Conservation (phyloP, 2,113 vertebrate genomes). For the Terrapene triunguis region DNA sequence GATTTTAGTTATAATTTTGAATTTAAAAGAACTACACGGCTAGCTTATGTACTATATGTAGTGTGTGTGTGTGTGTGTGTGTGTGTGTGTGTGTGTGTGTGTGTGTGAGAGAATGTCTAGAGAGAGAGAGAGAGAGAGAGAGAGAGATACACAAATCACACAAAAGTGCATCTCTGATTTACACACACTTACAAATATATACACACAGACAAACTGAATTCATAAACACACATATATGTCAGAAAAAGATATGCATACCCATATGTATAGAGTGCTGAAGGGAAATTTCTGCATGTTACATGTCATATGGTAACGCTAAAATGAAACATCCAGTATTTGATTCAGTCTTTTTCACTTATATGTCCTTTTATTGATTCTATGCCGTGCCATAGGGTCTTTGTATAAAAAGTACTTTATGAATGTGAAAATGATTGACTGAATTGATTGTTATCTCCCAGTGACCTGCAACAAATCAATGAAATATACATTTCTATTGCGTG, state of each 20-base stretch:
- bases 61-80: neutral
- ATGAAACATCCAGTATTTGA: neutral
- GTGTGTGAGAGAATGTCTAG: no score
- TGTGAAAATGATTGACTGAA: slow-evolving; percentile 11
- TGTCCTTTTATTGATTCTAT: neutral
- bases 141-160: neutral
- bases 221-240: neutral
- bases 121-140: neutral
- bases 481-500: neutral
- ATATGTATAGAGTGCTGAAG: neutral
- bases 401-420: slow-evolving; percentile 6
- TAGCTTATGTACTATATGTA: no score
- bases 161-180: neutral
- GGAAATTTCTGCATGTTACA: neutral
- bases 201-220: neutral
- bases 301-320: neutral
- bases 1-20: slow-evolving; percentile 51
- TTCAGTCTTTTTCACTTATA: neutral
- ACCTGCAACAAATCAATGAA: slow-evolving; percentile 55
- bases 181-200: neutral
- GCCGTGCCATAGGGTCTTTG: neutral
- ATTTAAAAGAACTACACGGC: neutral
- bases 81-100: no score
- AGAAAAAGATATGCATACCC: neutral
- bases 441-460: slow-evolving; percentile 4